Evolutionary conservation across 53 echinoderm and acorn worm genomes (phyloP).

Genomic region (Mesocentrotus franciscanus): DNA sequence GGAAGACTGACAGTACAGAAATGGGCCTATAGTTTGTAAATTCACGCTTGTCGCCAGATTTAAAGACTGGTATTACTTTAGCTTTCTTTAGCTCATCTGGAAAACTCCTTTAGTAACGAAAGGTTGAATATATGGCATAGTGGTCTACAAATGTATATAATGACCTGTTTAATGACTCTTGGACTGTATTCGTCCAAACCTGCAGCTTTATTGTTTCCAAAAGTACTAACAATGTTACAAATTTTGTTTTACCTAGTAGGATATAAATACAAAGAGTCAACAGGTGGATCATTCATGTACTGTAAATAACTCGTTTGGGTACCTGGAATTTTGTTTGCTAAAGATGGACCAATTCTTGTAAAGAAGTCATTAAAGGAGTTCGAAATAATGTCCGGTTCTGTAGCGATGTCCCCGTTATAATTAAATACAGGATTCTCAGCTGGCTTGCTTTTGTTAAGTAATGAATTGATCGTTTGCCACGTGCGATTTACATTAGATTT

Average conservation of each 20-base stretch:
- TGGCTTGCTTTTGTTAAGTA: constrained; percentile 45
- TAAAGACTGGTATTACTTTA: no score
- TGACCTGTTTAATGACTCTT: constrained; percentile 5
- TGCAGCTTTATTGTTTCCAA: constrained; percentile 6
- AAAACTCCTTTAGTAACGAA: not conserved
- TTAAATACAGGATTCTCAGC: constrained; percentile 20
- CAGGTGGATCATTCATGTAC: no score
- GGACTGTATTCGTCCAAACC: constrained; percentile 35
- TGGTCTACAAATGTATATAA: not conserved
- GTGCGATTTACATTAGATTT: constrained; percentile 24
- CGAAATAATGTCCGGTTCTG: constrained; percentile 6
- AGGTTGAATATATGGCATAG: not conserved
- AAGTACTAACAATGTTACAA: constrained; percentile 41
- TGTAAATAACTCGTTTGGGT: constrained; percentile 23
- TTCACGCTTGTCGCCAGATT: no score
- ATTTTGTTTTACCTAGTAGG: not conserved
- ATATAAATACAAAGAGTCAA: constrained; percentile 30
- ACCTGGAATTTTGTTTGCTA: constrained; percentile 15
- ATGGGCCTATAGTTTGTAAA: no score
- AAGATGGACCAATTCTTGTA: constrained; percentile 11
- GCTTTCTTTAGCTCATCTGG: constrained; percentile 10
- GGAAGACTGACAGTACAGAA: no score
- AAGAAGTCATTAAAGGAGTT: not conserved
- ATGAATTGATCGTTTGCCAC: constrained; percentile 25
- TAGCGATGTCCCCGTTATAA: not conserved